A percentile compares a stretch with the other conserved stretches of the same genome.
phyloP scores from a whole-genome alignment of 2,797 vertebrate species.

The Meriones psammophilus region DNA sequence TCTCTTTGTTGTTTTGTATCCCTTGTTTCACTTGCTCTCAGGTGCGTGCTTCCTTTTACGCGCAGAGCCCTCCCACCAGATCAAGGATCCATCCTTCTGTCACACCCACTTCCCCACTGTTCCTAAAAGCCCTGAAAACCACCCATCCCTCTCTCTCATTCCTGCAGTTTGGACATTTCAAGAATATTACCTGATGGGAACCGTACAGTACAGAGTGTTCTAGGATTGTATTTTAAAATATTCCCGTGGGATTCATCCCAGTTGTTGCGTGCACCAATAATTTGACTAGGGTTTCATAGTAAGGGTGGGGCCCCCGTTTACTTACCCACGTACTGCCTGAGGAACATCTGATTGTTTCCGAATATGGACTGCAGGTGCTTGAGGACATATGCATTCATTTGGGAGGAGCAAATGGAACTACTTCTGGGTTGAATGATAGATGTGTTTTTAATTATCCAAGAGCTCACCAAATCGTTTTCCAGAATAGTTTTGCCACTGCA shows the following conservation, averaged over 20 bases:
- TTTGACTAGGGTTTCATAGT: background rate
- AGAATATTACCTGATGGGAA: conserved; percentile 4
- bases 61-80: background rate
- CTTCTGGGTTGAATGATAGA: background rate
- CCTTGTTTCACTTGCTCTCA: background rate
- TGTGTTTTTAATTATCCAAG: background rate
- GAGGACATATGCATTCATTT: background rate
- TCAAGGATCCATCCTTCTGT: background rate
- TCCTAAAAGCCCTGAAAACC: background rate
- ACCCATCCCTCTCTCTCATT: background rate
- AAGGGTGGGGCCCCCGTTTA: background rate
- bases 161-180: conserved; percentile 14
- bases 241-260: background rate
- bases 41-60: background rate
- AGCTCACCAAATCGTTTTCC: background rate
- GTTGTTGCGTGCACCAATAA: background rate
- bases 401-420: background rate
- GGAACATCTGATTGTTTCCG: background rate
- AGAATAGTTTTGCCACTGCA: background rate
- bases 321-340: background rate
- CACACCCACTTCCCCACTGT: background rate
- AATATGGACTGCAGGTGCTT: background rate
- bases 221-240: background rate
- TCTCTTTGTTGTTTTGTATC: background rate
- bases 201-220: background rate